Conservation (phyloP, 2,797 vertebrate species). For the Neosilurus hyrtlii region DNA sequence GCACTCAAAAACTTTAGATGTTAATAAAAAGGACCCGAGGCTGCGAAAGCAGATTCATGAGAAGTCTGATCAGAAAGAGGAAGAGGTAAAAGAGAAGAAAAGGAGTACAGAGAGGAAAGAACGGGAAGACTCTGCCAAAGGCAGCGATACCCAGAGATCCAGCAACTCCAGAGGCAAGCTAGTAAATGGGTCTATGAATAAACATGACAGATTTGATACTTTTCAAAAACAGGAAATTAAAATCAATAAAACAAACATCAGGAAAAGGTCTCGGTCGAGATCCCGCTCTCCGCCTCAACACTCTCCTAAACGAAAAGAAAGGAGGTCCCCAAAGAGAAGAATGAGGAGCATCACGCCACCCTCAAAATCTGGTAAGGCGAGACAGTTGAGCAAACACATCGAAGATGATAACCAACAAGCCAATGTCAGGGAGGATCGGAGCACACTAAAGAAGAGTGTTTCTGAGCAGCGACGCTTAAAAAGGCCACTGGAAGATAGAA, state of each 20-base stretch:
- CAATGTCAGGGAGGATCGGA: constrained; percentile 81
- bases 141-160: constrained; percentile 73
- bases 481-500: constrained; percentile 83
- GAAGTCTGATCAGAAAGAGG: constrained; percentile 80
- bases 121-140: constrained; percentile 76
- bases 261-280: constrained; percentile 86
- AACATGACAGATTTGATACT: constrained; percentile 77
- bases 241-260: constrained; percentile 78
- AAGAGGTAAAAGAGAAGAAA: constrained; percentile 87
- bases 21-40: constrained; percentile 86
- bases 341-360: constrained; percentile 77
- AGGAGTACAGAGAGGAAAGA: constrained; percentile 84
- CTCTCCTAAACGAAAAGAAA: constrained; percentile 90
- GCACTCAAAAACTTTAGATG: constrained; percentile 70
- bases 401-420: constrained; percentile 72
- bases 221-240: constrained; percentile 79
- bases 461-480: constrained; percentile 83
- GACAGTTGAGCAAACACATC: constrained; percentile 73
- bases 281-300: constrained; percentile 77
- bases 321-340: constrained; percentile 86
- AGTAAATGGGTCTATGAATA: constrained; percentile 81
- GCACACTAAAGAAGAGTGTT: constrained; percentile 76
- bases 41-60: constrained; percentile 85
- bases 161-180: constrained; percentile 78
- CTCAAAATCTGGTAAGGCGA: constrained; percentile 79